A percentile compares a stretch with the other conserved stretches of the same genome.
Conservation (phyloP, 2,113 vertebrate species). For the Eptesicus fuscus region DNA sequence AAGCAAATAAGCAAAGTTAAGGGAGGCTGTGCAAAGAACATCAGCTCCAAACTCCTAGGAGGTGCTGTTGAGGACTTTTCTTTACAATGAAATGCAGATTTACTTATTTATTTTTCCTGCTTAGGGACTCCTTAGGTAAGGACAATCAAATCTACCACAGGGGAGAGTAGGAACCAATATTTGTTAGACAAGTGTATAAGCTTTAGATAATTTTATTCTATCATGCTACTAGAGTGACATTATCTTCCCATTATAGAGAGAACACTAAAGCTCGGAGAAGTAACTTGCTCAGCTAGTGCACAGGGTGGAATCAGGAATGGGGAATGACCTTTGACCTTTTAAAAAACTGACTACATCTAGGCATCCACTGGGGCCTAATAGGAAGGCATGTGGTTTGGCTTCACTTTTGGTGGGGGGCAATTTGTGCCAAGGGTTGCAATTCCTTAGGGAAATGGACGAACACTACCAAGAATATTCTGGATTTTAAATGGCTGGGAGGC, state of each 20-base stretch:
- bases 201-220: not conserved
- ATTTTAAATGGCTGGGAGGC: slow-evolving; percentile 39
- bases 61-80: not conserved
- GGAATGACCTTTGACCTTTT: slow-evolving; percentile 3
- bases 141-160: not conserved
- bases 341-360: slow-evolving; percentile 62
- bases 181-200: not conserved
- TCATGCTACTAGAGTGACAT: not conserved
- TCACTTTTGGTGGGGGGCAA: not conserved
- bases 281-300: not conserved
- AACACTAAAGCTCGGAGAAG: not conserved
- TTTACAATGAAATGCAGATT: not conserved
- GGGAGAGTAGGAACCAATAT: not conserved
- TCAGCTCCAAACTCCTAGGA: not conserved
- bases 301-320: not conserved
- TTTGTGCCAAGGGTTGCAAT: slow-evolving; percentile 35
- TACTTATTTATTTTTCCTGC: not conserved
- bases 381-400: slow-evolving; percentile 23
- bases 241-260: not conserved
- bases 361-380: slow-evolving; percentile 56
- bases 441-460: slow-evolving; percentile 43
- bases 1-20: not conserved
- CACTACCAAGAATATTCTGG: slow-evolving; percentile 1
- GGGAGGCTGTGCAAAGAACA: not conserved
- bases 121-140: not conserved